phyloP scores from a whole-genome alignment of 2,113 vertebrate genomes.

The Cyprinodon variegatus region DNA sequence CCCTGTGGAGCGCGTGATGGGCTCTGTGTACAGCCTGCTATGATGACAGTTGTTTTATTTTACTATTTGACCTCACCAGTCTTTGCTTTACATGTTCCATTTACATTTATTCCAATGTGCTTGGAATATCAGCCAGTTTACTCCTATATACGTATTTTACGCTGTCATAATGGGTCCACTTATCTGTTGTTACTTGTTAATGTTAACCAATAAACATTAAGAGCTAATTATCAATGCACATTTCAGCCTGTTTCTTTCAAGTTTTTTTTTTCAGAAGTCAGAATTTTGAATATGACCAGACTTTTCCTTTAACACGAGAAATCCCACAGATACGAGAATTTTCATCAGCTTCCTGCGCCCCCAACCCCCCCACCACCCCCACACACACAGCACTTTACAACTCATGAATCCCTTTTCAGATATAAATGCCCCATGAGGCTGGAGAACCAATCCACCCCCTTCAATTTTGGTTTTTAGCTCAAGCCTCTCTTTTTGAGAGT shows the following conservation, averaged over 20 bases:
- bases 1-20: neutral
- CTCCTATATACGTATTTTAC: constrained; percentile 45
- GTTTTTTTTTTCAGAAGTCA: neutral
- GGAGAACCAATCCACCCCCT: no score
- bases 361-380: no score
- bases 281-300: no score
- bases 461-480: no score
- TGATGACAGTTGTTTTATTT: constrained; percentile 20
- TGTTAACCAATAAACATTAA: constrained; percentile 42
- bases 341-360: no score
- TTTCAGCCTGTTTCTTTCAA: neutral
- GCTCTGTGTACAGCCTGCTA: neutral
- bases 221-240: neutral
- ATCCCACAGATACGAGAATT: no score
- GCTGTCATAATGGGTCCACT: constrained; percentile 39
- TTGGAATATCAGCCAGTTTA: constrained; percentile 62
- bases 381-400: no score
- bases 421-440: no score
- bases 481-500: no score
- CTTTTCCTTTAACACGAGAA: no score
- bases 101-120: neutral
- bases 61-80: constrained; percentile 4
- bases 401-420: no score
- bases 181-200: constrained; percentile 1
- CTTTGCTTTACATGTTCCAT: constrained; percentile 35